phyloP scores from a whole-genome alignment of 2,888 invertebrate genomes.

The Philereme vetulata region DNA sequence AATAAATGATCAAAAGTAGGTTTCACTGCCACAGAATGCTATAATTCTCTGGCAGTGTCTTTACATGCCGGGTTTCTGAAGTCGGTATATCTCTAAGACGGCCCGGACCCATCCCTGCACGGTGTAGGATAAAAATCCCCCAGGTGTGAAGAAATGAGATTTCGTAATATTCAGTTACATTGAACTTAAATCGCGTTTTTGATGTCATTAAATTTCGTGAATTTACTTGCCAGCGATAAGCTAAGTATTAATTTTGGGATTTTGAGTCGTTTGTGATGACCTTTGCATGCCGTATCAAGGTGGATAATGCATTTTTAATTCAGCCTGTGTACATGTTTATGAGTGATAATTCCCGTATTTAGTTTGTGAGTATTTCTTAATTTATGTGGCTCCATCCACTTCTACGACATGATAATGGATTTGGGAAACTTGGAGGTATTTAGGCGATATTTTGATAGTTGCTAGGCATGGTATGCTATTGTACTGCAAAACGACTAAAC shows the following conservation, averaged over 20 bases:
- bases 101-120: neutral
- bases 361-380: no score
- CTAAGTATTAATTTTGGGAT: constrained; percentile 8
- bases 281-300: neutral
- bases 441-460: no score
- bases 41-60: no score
- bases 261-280: constrained; percentile 1
- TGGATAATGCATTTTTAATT: neutral
- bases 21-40: no score
- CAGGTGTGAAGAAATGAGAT: constrained; percentile 52
- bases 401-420: no score
- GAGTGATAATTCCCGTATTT: no score
- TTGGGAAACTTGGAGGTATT: no score
- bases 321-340: neutral
- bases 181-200: constrained; percentile 7
- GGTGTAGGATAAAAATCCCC: neutral
- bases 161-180: constrained; percentile 40
- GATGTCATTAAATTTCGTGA: constrained; percentile 7
- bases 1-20: no score
- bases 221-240: constrained; percentile 4
- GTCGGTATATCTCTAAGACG: neutral
- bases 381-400: no score
- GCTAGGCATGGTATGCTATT: no score
- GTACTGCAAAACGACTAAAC: no score
- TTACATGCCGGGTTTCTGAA: no score